Evolutionary conservation across 2,888 invertebrate genomes (phyloP), one percentile per base, ranked within the genome.

Genomic region (Coenonympha arcania): DNA sequence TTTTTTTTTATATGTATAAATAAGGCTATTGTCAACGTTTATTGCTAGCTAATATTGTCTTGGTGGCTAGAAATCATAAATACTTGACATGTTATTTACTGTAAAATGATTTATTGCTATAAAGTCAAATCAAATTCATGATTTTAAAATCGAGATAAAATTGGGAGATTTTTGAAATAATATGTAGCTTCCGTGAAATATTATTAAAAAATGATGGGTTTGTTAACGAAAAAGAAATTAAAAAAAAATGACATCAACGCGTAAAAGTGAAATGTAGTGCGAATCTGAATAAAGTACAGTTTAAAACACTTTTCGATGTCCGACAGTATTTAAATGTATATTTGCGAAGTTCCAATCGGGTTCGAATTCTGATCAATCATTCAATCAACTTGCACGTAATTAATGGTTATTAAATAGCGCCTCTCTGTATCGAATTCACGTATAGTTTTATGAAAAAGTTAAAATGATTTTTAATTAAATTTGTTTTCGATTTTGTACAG

Each of bases 341-440:
- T 33, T 33, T 33, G 31, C 31, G 31, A 16, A 16, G 36, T 11
- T 19, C 19, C 18, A 36, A 20, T 20, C 19, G 16, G 18, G 34
- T 18, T n/a, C n/a, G 16, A 24, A 64, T 16, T 16, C 31, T 63
- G 66, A 62, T 66, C 72, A 72, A 73, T 75, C 70, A 72, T 74
- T 73, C 68, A 71, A 73, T 76, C 72, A 69, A 70, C 19, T 36
- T 68, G 66, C 64, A 63, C 69, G 69, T 73, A 76, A 76, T 76
- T 72, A 67, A 76, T 69, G 69, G 72, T 72, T 73, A 75, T 75
- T 68, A 66, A 57, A 66, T 76, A 72, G 71, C 63, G 60, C 60
- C 71, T 75, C 76, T 75, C 76, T 72, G 76, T 76, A 73, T 63
- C 61, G 65, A 60, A 56, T 59, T 54, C 62, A 69, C 64, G 66